phyloP scores from a whole-genome alignment of 2,113 vertebrate genomes.

The Zosterops hypoxanthus region DNA sequence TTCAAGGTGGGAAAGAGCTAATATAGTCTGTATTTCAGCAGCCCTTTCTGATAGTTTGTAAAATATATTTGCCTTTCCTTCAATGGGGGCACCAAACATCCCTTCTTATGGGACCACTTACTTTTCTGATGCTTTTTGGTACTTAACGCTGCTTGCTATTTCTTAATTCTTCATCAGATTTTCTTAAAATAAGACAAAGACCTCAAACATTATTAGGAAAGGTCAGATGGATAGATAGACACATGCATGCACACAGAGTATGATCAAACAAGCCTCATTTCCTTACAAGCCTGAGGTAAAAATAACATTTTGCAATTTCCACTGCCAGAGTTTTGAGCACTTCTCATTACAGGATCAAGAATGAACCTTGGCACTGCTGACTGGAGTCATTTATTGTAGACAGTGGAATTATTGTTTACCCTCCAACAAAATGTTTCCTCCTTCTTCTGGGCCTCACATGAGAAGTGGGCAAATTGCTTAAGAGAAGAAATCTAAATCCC shows the following conservation, averaged over 20 bases:
- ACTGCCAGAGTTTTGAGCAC: conserved; percentile 8
- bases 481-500: conserved; percentile 12
- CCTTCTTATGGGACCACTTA: neutral
- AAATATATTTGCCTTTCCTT: neutral
- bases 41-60: neutral
- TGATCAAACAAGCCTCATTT: conserved; percentile 56
- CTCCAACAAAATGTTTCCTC: conserved; percentile 28
- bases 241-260: neutral
- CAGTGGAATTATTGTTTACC: conserved; percentile 56
- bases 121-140: neutral
- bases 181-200: conserved; percentile 22
- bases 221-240: conserved; percentile 7
- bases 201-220: neutral
- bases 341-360: conserved; percentile 24
- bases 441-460: neutral
- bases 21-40: neutral
- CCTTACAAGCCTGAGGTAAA: conserved; percentile 60
- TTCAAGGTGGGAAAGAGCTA: neutral
- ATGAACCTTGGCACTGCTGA: conserved; percentile 26
- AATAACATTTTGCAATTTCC: conserved; percentile 52
- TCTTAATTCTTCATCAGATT: neutral
- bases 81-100: fast-evolving
- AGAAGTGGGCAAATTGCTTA: conserved; percentile 14
- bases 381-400: conserved; percentile 37
- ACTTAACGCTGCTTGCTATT: neutral